A percentile compares a stretch with the other conserved stretches of the same genome.
Evolutionary conservation across 2,797 vertebrate genomes (phyloP).

Genomic region (Pipistrellus pygmaeus): DNA sequence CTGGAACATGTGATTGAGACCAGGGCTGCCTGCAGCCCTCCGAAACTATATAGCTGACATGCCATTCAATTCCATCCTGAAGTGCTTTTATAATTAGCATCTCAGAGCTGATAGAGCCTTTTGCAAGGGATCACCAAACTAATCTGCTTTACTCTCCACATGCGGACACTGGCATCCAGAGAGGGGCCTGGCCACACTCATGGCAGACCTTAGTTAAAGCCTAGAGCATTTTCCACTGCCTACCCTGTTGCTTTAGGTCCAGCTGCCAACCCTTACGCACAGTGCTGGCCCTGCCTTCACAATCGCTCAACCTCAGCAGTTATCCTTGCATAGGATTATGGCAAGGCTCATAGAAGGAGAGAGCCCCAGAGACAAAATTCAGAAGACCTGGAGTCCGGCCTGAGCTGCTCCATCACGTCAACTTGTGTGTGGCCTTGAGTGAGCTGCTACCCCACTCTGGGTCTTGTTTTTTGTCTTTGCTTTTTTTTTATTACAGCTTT

Average conservation of each 20-base stretch:
- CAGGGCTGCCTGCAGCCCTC: slow-evolving; percentile 20
- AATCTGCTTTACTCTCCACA: not conserved
- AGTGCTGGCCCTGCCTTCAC: not conserved
- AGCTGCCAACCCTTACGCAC: not conserved
- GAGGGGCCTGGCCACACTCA: not conserved
- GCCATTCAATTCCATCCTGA: not conserved
- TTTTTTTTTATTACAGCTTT: not conserved
- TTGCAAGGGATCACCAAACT: slow-evolving; percentile 3
- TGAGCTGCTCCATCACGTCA: not conserved
- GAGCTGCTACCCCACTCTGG: slow-evolving; percentile 16
- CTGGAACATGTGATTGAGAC: slow-evolving; percentile 42
- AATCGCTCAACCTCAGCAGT: not conserved
- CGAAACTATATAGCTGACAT: fast-evolving
- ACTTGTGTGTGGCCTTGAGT: slow-evolving; percentile 19
- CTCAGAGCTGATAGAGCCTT: not conserved
- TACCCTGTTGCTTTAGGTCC: not conserved
- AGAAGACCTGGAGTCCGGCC: not conserved
- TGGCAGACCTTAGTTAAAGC: slow-evolving; percentile 26
- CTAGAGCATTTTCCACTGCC: not conserved
- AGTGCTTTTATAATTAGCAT: slow-evolving; percentile 57
- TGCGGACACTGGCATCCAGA: not conserved
- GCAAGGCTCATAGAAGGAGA: not conserved
- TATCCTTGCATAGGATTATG: slow-evolving; percentile 36
- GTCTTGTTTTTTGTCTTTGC: not conserved
- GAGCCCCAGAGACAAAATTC: slow-evolving; percentile 43